Evolutionary conservation across 2,888 invertebrate genomes (phyloP).

Genomic region (Pherbina coryleti): DNA sequence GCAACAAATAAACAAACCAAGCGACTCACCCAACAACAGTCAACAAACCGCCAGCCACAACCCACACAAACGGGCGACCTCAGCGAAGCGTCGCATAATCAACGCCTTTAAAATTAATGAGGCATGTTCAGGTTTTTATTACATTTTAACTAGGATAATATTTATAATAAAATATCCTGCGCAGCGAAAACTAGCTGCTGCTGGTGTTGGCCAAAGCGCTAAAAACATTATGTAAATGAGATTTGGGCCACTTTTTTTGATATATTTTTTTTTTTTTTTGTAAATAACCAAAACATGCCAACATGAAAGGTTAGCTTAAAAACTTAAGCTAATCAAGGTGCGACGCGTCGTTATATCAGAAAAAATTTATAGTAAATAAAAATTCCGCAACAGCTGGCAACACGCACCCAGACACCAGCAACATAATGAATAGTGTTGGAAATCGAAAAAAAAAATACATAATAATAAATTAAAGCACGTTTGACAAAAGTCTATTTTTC

Average conservation of each 20-base stretch:
- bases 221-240: constrained; percentile 69
- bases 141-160: constrained; percentile 69
- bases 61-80: not conserved
- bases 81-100: constrained; percentile 46
- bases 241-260: constrained; percentile 49
- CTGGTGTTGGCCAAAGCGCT: constrained; percentile 53
- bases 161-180: constrained; percentile 39
- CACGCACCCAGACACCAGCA: constrained; percentile 30
- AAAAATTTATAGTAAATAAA: constrained; percentile 22
- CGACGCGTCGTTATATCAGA: constrained; percentile 11
- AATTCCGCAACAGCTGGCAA: constrained; percentile 17
- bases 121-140: constrained; percentile 69
- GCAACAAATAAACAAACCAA: not conserved
- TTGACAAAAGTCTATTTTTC: not conserved
- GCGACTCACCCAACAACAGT: not conserved
- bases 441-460: constrained; percentile 14
- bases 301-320: constrained; percentile 23
- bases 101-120: constrained; percentile 67
- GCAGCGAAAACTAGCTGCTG: not conserved
- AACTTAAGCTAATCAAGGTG: not conserved
- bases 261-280: not conserved
- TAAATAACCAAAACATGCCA: not conserved
- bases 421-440: constrained; percentile 14
- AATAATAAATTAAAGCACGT: not conserved
- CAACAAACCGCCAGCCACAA: not conserved